phyloP scores from a whole-genome alignment of 2,113 vertebrate species.

The Psilopogon haemacephalus region DNA sequence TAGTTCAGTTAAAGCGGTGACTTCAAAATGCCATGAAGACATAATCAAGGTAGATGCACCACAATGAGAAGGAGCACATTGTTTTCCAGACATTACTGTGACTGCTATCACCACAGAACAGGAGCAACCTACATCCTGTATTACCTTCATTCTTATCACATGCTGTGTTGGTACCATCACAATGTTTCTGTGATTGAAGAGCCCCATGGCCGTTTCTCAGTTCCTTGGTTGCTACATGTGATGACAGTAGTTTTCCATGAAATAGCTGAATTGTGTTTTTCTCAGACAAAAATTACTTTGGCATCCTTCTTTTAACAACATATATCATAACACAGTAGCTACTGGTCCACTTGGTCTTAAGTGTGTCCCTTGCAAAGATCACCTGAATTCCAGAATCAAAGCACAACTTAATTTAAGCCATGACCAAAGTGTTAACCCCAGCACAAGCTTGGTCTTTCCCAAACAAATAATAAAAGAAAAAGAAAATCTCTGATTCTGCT shows the following conservation, averaged over 20 bases:
- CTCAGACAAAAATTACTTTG: not conserved
- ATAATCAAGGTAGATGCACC: not conserved
- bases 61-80: not conserved
- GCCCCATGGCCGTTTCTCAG: fast-evolving
- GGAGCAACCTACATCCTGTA: not conserved
- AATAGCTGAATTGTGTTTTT: not conserved
- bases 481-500: not conserved
- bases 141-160: not conserved
- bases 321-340: not conserved
- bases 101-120: not conserved
- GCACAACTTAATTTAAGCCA: not conserved
- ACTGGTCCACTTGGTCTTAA: not conserved
- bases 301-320: not conserved
- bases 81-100: not conserved
- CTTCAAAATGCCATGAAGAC: not conserved
- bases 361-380: not conserved
- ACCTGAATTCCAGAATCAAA: not conserved
- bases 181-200: not conserved
- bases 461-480: too few relatives aligned
- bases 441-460: too few relatives aligned
- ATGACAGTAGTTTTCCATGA: not conserved
- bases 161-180: not conserved
- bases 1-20: not conserved
- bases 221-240: not conserved
- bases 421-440: not conserved